phyloP scores from a whole-genome alignment of 2,888 invertebrate species.

The Punctoribates punctum region DNA sequence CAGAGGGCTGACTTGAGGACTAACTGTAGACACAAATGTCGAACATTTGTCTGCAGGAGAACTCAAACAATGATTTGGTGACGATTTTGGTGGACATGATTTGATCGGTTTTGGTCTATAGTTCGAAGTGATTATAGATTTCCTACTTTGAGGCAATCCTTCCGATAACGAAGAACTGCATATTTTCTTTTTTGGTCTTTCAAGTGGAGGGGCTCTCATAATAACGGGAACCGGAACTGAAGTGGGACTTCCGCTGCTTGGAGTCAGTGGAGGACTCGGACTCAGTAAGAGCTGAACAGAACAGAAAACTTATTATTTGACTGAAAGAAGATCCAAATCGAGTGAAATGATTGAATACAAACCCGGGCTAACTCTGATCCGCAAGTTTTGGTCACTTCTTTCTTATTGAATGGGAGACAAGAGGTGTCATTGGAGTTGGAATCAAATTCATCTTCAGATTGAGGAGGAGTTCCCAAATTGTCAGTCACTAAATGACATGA shows the following conservation, averaged over 20 bases:
- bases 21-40: background rate
- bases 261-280: constrained; percentile 14
- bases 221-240: background rate
- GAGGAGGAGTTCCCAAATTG: constrained; percentile 70
- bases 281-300: constrained; percentile 14
- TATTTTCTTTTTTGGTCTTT: constrained; percentile 1
- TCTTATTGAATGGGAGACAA: background rate
- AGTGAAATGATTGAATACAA: background rate
- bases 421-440: background rate
- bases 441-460: constrained; percentile 71
- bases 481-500: constrained; percentile 52
- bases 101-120: background rate
- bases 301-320: background rate
- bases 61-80: background rate
- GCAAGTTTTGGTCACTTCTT: background rate
- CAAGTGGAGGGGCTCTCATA: constrained; percentile 1
- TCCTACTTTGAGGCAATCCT: background rate
- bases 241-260: background rate
- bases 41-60: background rate
- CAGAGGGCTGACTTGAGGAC: background rate
- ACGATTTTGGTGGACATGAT: background rate
- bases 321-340: background rate
- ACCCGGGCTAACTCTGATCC: constrained; percentile 28
- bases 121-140: background rate
- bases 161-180: background rate